phyloP scores from a whole-genome alignment of 2,113 vertebrate genomes.

The Mesocricetus auratus region DNA sequence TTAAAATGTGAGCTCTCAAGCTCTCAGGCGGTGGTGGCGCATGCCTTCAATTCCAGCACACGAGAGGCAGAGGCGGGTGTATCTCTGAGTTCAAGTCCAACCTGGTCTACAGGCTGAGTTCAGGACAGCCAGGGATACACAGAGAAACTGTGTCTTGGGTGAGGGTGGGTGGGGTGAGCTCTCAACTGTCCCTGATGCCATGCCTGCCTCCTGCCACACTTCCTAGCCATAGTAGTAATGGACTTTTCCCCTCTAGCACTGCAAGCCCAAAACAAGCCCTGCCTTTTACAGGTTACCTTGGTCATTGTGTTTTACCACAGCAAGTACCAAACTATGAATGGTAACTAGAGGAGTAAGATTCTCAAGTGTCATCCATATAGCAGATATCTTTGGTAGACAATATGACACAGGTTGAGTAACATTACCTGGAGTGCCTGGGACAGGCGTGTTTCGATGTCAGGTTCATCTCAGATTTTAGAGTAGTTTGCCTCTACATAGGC shows the following conservation, averaged over 20 bases:
- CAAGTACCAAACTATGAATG: background rate
- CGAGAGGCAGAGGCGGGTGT: background rate
- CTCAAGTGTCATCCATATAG: background rate
- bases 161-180: background rate
- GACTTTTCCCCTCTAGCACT: background rate
- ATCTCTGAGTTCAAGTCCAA: background rate
- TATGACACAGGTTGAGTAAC: accelerated
- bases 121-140: background rate
- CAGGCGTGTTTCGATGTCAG: background rate
- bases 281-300: no score
- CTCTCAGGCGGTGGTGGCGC: background rate
- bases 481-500: background rate
- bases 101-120: background rate
- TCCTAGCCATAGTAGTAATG: background rate
- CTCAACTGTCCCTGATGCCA: no score
- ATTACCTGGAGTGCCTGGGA: background rate
- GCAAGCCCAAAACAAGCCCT: background rate
- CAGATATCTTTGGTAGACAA: background rate
- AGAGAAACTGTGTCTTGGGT: background rate
- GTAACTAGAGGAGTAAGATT: background rate
- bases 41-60: no score
- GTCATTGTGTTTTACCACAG: background rate
- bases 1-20: background rate
- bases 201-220: background rate
- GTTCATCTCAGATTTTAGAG: background rate